Evolutionary conservation across 2,888 invertebrate genomes (phyloP).

Genomic region (Mamestra brassicae): DNA sequence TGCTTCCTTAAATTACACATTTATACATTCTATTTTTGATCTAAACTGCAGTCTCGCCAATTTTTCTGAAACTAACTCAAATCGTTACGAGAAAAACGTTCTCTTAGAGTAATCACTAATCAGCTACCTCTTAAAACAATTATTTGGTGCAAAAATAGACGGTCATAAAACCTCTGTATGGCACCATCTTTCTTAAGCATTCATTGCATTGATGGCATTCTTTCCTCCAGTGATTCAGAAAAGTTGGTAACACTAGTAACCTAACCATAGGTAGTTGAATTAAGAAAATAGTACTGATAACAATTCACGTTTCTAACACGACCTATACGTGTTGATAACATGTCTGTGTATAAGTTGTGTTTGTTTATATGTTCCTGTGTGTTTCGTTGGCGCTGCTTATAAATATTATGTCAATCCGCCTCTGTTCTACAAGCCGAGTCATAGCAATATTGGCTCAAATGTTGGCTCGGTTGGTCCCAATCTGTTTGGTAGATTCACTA

Average conservation of each 20-base stretch:
- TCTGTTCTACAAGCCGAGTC: not conserved
- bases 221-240: slow-evolving; percentile 1
- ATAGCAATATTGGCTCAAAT: slow-evolving; percentile 18
- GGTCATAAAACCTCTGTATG: not conserved
- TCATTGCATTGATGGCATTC: too few species aligned
- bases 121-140: not conserved
- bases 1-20: slow-evolving; percentile 14
- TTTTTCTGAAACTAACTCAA: slow-evolving; percentile 5
- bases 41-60: not conserved
- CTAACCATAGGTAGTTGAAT: slow-evolving; percentile 14
- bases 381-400: slow-evolving; percentile 30
- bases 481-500: not conserved
- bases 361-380: slow-evolving; percentile 14
- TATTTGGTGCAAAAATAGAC: not conserved
- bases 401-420: slow-evolving; percentile 10
- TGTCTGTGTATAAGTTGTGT: slow-evolving; percentile 32
- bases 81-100: not conserved
- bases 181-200: not conserved
- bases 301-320: slow-evolving; percentile 26
- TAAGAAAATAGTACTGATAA: slow-evolving; percentile 41
- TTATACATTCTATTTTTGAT: slow-evolving; percentile 24
- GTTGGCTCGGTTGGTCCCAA: slow-evolving; percentile 15
- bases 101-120: not conserved
- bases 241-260: not conserved
- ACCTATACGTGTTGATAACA: slow-evolving; percentile 42